Percentiles rank a stretch among this genome's conserved stretches.
Evolutionary conservation across 2,113 vertebrate genomes (phyloP).

Genomic region (Gallinago media): DNA sequence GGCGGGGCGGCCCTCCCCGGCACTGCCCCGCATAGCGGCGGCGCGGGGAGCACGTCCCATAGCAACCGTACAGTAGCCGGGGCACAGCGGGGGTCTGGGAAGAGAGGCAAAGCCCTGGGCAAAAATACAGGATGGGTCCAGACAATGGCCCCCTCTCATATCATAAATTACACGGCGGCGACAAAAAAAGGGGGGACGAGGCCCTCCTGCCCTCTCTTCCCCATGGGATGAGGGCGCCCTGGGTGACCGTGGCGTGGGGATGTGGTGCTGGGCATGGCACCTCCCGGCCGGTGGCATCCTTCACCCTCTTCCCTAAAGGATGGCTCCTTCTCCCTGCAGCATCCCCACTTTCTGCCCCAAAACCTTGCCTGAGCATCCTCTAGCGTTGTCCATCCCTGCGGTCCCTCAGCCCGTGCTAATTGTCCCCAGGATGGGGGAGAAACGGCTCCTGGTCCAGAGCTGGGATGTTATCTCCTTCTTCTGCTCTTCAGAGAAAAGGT

Average conservation of each 20-base stretch:
- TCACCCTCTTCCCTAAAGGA: accelerated
- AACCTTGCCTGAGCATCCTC: accelerated
- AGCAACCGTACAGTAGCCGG: conserved; percentile 75
- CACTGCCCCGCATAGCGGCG: conserved; percentile 39
- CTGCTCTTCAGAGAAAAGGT: background rate
- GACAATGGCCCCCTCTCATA: conserved; percentile 58
- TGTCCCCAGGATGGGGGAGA: accelerated
- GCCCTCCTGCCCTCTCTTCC: background rate
- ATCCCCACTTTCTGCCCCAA: background rate
- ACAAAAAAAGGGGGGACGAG: background rate
- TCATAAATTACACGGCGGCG: conserved; percentile 72
- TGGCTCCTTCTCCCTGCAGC: accelerated
- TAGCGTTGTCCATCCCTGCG: accelerated
- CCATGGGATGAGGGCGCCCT: background rate
- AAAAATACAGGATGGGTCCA: conserved; percentile 63
- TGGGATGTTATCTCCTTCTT: background rate
- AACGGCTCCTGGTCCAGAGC: background rate
- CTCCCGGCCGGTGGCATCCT: accelerated
- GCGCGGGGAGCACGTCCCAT: conserved; percentile 62
- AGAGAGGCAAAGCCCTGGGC: conserved; percentile 60
- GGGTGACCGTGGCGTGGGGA: background rate
- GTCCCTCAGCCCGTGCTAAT: background rate
- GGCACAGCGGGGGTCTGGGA: conserved; percentile 77
- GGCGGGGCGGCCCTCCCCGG: conserved; percentile 35
- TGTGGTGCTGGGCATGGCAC: accelerated